A percentile compares a stretch with the other conserved stretches of the same genome.
These are phyloP conservation scores for Brachyistius frenatus DNA, from an alignment of 2,113 vertebrate species.

Conservation along the genomic window DNA sequence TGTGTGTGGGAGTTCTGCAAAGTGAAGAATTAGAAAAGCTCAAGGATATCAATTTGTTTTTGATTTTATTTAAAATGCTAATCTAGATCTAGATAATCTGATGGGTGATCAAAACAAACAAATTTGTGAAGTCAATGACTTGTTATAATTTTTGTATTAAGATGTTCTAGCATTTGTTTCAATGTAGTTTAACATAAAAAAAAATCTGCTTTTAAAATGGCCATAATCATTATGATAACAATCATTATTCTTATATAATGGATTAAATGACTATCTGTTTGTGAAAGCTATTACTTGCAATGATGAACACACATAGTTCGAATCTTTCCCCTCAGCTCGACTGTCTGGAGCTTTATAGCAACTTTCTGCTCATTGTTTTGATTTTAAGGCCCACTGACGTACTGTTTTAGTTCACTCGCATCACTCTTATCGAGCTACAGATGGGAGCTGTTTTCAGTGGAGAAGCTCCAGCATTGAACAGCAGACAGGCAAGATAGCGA, in stretches of 20 bases:
- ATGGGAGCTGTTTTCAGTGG: background rate
- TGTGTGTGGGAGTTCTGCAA: constrained; percentile 42
- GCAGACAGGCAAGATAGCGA: background rate
- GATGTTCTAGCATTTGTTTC: no score
- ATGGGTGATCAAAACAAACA: background rate
- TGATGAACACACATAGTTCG: no score
- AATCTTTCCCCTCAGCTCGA: background rate
- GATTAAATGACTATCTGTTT: no score
- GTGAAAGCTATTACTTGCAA: no score
- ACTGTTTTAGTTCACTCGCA: background rate
- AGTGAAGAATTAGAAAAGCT: constrained; percentile 33
- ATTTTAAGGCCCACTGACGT: background rate
- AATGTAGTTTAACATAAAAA: no score
- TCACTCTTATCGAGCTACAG: background rate
- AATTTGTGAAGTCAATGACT: no score
- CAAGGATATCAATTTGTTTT: background rate
- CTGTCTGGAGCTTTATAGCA: background rate
- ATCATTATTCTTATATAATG: no score
- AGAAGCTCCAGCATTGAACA: background rate
- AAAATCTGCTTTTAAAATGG: no score
- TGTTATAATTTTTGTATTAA: no score
- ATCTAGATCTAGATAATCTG: background rate
- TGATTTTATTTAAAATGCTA: background rate
- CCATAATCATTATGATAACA: no score
- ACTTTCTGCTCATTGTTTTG: background rate